Percentiles rank a stretch among this genome's conserved stretches.
Evolutionary conservation across 1,140 invertebrate genomes (phyloP).

Genomic region (Drosophila oshimai): DNA sequence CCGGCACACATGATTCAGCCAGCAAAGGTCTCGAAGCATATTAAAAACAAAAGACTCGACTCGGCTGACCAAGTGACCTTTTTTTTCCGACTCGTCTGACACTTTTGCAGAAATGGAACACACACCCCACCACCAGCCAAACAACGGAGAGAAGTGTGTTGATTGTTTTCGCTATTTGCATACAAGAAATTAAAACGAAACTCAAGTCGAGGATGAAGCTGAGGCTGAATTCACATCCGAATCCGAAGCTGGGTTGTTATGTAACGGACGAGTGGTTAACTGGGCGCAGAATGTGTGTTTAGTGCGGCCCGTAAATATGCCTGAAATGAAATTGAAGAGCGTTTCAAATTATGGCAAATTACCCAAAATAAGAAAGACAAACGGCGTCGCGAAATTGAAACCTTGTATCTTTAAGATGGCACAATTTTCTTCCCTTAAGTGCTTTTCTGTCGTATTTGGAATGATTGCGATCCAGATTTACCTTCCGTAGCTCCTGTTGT

Average conservation of each 20-base stretch:
- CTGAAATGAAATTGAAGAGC: slow-evolving; percentile 48
- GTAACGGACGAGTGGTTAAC: slow-evolving; percentile 49
- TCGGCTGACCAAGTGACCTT: slow-evolving; percentile 75
- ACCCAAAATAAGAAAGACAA: slow-evolving; percentile 22
- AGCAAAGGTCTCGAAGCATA: slow-evolving; percentile 64
- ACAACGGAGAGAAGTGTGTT: slow-evolving; percentile 18
- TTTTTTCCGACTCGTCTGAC: slow-evolving; percentile 53
- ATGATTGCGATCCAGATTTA: slow-evolving; percentile 8
- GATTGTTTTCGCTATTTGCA: slow-evolving; percentile 53
- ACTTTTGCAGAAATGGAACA: slow-evolving; percentile 72
- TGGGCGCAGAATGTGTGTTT: slow-evolving; percentile 50
- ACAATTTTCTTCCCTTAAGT: slow-evolving; percentile 1
- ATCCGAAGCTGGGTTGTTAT: slow-evolving; percentile 16
- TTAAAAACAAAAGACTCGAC: slow-evolving; percentile 67
- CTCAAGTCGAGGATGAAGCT: slow-evolving; percentile 22
- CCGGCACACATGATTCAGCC: slow-evolving; percentile 19
- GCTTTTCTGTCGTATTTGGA: slow-evolving; percentile 6
- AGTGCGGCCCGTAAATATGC: slow-evolving; percentile 43
- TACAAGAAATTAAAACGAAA: slow-evolving; percentile 51
- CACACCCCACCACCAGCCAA: not conserved
- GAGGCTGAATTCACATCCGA: not conserved
- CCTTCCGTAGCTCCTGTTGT: slow-evolving; percentile 1
- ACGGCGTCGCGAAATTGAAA: slow-evolving; percentile 28
- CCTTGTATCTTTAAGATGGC: slow-evolving; percentile 5
- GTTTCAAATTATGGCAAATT: slow-evolving; percentile 47